phyloP scores from a whole-genome alignment of 2,113 vertebrate genomes.

The Mesitornis unicolor region DNA sequence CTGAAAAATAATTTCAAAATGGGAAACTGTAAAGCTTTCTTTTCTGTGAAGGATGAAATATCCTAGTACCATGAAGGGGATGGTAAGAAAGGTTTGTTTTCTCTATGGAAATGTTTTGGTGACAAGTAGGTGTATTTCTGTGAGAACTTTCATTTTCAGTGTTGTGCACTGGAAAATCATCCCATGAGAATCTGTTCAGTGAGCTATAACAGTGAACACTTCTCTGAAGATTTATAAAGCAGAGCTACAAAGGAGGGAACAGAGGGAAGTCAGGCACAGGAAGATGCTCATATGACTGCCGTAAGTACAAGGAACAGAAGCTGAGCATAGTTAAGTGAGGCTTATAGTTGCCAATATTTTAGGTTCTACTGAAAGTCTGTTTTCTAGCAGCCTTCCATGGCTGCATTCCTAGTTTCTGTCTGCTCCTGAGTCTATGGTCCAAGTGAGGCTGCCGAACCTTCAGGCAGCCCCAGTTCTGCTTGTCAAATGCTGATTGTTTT shows the following conservation, averaged over 20 bases:
- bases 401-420: not conserved
- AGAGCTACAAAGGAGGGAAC: not conserved
- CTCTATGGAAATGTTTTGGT: not conserved
- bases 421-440: not conserved
- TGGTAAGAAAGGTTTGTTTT: not conserved
- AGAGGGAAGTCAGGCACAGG: not conserved
- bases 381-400: conserved; percentile 2
- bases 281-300: conserved; percentile 5
- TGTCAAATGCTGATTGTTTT: not conserved
- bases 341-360: not conserved
- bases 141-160: not conserved
- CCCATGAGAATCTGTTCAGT: not conserved
- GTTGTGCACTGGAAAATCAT: not conserved
- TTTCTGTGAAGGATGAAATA: not conserved
- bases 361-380: not conserved
- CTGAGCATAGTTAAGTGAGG: not conserved
- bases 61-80: not conserved
- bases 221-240: not conserved
- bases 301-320: not conserved
- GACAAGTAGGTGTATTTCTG: not conserved
- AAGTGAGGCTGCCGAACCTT: not conserved
- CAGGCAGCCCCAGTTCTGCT: not conserved
- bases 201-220: not conserved
- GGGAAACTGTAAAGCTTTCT: not conserved
- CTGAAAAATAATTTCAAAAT: not conserved